Evolutionary conservation across 1,140 invertebrate genomes (phyloP).

Genomic region (Macrobrachium nipponense): DNA sequence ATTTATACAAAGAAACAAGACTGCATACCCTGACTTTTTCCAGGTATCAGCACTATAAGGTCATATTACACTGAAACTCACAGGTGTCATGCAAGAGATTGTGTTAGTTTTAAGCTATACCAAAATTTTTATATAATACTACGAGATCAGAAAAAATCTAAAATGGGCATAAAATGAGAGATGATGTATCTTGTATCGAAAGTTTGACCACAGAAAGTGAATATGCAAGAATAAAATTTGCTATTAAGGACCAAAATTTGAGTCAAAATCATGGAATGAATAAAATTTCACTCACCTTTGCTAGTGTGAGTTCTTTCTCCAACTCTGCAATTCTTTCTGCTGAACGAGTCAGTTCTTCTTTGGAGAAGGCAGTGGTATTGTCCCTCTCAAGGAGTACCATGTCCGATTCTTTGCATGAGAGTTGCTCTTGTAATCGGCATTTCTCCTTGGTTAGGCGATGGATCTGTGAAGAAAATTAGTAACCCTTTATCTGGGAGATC

Average conservation of each 20-base stretch:
- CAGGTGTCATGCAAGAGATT: too few relatives aligned
- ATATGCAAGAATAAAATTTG: neutral
- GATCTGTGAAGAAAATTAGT: constrained; percentile 4
- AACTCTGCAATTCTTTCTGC: neutral
- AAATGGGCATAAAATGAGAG: too few relatives aligned
- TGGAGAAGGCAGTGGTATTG: neutral
- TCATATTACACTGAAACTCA: too few relatives aligned
- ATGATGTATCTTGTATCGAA: too few relatives aligned
- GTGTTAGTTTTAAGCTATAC: too few relatives aligned
- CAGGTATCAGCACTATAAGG: too few relatives aligned
- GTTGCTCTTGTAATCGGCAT: constrained; percentile 36
- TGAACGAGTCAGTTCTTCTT: constrained; percentile 5
- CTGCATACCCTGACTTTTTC: too few relatives aligned
- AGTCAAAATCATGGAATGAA: too few relatives aligned
- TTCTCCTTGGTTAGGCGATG: constrained; percentile 42
- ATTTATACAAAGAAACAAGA: too few relatives aligned
- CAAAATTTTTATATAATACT: too few relatives aligned
- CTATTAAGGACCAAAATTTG: neutral
- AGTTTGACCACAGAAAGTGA: neutral
- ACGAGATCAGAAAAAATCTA: too few relatives aligned
- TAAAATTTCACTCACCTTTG: constrained; percentile 12
- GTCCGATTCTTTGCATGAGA: constrained; percentile 18
- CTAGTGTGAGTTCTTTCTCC: constrained; percentile 22
- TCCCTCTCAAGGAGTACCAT: neutral
- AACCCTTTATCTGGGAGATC: too few relatives aligned